phyloP scores from a whole-genome alignment of 2,888 invertebrate genomes.

The Smittia sp. region DNA sequence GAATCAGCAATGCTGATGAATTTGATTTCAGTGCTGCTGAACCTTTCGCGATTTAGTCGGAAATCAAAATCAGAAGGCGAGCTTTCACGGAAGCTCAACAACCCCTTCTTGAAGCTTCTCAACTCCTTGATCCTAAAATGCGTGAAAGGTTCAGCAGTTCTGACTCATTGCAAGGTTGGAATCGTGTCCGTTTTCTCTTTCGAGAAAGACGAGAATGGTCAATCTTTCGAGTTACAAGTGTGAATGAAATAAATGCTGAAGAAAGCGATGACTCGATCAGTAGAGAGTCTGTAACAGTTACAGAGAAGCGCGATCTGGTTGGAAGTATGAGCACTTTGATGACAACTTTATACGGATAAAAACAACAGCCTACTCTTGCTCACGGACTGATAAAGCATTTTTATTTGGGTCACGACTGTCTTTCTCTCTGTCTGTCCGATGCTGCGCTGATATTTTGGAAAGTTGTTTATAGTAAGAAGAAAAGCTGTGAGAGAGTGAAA shows the following conservation, averaged over 20 bases:
- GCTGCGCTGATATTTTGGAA: constrained; percentile 11
- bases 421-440: not conserved
- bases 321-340: constrained; percentile 12
- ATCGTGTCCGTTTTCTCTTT: constrained; percentile 1
- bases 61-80: too few species aligned
- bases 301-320: not conserved
- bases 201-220: not conserved
- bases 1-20: too few species aligned
- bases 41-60: too few species aligned
- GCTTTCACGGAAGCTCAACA: too few species aligned
- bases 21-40: not conserved
- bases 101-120: too few species aligned
- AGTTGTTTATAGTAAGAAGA: constrained; percentile 12
- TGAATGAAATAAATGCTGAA: not conserved
- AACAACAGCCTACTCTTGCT: constrained; percentile 19
- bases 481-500: not conserved
- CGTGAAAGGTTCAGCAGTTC: too few species aligned
- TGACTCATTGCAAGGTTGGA: not conserved
- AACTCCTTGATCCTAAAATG: too few species aligned
- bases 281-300: not conserved
- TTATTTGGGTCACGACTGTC: constrained; percentile 12
- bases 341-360: not conserved
- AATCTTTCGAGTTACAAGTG: not conserved
- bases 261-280: constrained; percentile 8
- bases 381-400: constrained; percentile 10